Evolutionary conservation across 1,140 invertebrate species (phyloP), one percentile per base, ranked within the genome.

Genomic region (Microplitis mediator): DNA sequence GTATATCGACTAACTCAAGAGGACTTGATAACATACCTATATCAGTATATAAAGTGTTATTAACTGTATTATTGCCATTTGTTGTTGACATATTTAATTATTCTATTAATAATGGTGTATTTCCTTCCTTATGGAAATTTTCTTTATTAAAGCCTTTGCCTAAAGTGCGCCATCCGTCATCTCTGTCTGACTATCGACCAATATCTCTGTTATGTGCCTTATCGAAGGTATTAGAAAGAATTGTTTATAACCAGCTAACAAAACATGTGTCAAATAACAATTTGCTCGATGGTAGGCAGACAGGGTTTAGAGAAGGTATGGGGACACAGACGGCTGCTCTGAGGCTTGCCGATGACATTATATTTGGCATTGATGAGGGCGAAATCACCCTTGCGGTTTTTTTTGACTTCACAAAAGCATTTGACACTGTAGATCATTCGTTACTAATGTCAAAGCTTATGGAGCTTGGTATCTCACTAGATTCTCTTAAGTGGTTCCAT

Each of bases 261-360:
- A 9, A 14, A 0, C 51, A 54, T 8, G 9, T 56, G 0, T 4
- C 6, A 4, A 3, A 32, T 4, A 5, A 67, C 2, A 13, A 34
- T 6, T 31, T 67, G 31, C 11, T 73, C 1, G 36, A 68, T 36
- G 36, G 31, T 1, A 31, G n/a, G 9, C 74, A 77, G 36, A 72
- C 72, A 13, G 72, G 71, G 0, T 77, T 72, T 51, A 16, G 23
- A 23, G 23, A 23, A 23, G 23, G 23, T 23, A 23, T 23, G 23
- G 23, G 23, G 23, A 23, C 23, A 1, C 54, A 74, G 35, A 73
- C 76, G 3, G 69, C 69, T 1, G 35, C 76, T 3, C 13, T 77
- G 6, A 63, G 58, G 5, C 39, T 76, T 4, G 39, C 60, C n/a
- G 63, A 76, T 16, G 74, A 76, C 14, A 54, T 77, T 1, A 45